Conservation (phyloP, 2,888 invertebrate genomes). For the Rapana venosa region DNA sequence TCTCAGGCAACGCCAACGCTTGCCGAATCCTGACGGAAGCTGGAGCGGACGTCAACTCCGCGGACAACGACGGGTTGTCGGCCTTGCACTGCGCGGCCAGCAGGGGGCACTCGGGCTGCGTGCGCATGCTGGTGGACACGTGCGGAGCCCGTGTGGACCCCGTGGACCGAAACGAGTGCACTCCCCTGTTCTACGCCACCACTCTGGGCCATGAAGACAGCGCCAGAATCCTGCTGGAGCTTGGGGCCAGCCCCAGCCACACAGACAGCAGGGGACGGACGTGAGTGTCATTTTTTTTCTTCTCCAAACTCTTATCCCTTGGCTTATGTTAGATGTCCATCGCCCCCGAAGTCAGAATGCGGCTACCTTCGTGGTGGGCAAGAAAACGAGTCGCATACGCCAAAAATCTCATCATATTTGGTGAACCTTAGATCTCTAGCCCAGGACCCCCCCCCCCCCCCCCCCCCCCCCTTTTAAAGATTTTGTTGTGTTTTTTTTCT, state of each 20-base stretch:
- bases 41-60: constrained; percentile 89
- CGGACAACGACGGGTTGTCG: constrained; percentile 95
- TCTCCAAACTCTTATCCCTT: background rate
- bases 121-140: constrained; percentile 89
- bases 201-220: constrained; percentile 97
- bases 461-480: no score
- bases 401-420: no score
- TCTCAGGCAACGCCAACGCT: constrained; percentile 90
- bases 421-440: no score
- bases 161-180: constrained; percentile 95
- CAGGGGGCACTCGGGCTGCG: constrained; percentile 93
- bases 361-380: no score
- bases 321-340: no score
- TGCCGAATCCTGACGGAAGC: constrained; percentile 92
- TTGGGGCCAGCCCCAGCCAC: constrained; percentile 93
- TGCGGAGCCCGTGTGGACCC: constrained; percentile 88
- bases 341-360: no score
- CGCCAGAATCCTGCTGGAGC: constrained; percentile 90
- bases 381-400: no score
- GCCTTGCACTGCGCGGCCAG: constrained; percentile 98
- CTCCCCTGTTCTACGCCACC: constrained; percentile 96
- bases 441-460: no score
- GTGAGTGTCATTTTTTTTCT: constrained; percentile 73
- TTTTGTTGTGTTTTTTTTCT: no score
- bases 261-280: constrained; percentile 95